Conservation (phyloP, 53 echinoderm and acorn worm species). For the Paelopatides confundens region DNA sequence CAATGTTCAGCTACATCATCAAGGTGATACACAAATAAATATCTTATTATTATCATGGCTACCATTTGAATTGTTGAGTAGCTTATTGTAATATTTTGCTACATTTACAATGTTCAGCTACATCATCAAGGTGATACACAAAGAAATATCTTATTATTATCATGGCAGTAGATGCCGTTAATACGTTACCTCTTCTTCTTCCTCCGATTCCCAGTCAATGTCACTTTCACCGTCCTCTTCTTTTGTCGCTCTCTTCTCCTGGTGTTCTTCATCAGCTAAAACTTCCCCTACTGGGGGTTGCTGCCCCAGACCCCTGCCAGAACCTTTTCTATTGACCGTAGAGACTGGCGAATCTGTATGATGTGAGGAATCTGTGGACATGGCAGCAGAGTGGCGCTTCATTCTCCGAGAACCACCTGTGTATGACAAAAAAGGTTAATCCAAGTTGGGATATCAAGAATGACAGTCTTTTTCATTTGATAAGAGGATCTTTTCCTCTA, state of each 20-base stretch:
- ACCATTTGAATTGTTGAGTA: too few species aligned
- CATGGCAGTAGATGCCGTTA: too few species aligned
- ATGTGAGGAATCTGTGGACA: conserved; percentile 81
- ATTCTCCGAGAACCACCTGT: conserved; percentile 48
- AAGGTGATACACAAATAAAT: too few species aligned
- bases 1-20: too few species aligned
- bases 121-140: too few species aligned
- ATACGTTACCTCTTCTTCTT: conserved; percentile 70
- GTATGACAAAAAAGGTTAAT: neutral
- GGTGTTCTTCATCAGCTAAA: conserved; percentile 39
- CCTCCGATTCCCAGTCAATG: conserved; percentile 79
- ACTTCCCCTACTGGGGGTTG: conserved; percentile 26
- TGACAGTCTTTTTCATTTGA: too few species aligned
- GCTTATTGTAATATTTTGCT: too few species aligned
- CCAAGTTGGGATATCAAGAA: too few species aligned
- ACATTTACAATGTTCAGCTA: too few species aligned
- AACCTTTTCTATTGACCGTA: conserved; percentile 33
- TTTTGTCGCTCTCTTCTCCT: neutral
- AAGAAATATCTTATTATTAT: too few species aligned
- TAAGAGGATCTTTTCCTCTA: too few species aligned
- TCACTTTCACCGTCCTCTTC: conserved; percentile 65
- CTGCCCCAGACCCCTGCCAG: conserved; percentile 54
- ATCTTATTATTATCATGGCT: too few species aligned
- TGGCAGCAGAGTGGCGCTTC: conserved; percentile 81
- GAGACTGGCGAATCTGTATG: conserved; percentile 12